A percentile compares a stretch with the other conserved stretches of the same genome.
phyloP scores from a whole-genome alignment of 1,140 invertebrate species.

The Metopolophium dirhodum region DNA sequence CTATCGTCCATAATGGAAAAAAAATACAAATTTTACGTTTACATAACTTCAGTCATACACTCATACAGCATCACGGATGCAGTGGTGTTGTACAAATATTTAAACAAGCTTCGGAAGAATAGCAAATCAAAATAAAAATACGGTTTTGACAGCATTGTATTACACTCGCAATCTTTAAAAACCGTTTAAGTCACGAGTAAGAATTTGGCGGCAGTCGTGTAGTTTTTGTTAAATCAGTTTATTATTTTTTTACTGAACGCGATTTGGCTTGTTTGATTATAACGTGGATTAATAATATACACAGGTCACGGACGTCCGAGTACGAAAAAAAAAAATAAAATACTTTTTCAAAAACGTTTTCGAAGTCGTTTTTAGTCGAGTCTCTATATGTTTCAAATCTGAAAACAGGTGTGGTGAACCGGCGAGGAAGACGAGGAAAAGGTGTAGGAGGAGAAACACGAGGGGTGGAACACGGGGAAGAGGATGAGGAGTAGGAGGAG shows the following conservation, averaged over 20 bases:
- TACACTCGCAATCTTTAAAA: background rate
- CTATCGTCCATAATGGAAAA: background rate
- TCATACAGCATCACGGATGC: background rate
- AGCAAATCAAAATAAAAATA: background rate
- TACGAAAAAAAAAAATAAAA: background rate
- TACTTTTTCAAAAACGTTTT: background rate
- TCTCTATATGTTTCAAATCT: background rate
- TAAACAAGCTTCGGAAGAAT: background rate
- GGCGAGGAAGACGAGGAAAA: background rate
- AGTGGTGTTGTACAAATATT: background rate
- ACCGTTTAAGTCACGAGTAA: background rate
- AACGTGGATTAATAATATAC: background rate
- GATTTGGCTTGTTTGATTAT: background rate
- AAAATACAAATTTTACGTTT: background rate
- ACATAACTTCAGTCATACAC: background rate
- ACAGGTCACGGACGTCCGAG: background rate
- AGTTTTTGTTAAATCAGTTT: background rate
- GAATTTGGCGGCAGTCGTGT: background rate
- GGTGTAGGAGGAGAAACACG: background rate
- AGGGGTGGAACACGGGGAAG: too few species aligned
- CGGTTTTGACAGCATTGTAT: background rate
- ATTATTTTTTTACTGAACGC: background rate
- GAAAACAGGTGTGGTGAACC: background rate
- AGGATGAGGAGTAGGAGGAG: background rate
- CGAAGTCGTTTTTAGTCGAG: background rate